These are phyloP conservation scores for Muntiacus muntjak DNA, from an alignment of 2,113 vertebrate species.

Conservation along the genomic window DNA sequence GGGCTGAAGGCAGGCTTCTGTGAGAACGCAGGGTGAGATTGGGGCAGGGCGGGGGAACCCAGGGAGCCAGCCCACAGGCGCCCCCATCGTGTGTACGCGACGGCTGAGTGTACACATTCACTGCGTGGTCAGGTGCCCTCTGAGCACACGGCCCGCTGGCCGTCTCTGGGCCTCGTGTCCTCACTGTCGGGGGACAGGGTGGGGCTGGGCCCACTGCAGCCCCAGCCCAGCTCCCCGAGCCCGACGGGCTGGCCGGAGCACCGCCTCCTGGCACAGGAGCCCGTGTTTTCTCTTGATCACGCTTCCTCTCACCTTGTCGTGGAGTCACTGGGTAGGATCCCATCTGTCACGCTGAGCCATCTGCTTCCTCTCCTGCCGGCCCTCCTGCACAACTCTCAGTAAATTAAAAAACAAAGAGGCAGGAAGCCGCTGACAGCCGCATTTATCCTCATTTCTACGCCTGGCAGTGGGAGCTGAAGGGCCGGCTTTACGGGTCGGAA, in stretches of 20 bases:
- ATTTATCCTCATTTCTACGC: conserved; percentile 57
- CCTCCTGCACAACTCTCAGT: conserved; percentile 61
- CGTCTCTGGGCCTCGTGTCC: not conserved
- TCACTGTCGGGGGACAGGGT: not conserved
- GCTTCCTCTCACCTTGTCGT: conserved; percentile 65
- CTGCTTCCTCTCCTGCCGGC: conserved; percentile 61
- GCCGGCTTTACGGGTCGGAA: not conserved
- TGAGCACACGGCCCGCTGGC: not conserved
- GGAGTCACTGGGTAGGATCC: conserved; percentile 48
- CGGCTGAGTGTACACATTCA: not conserved
- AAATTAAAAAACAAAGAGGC: conserved; percentile 66
- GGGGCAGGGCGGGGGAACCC: not conserved
- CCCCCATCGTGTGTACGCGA: too few relatives aligned
- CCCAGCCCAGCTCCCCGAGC: not conserved
- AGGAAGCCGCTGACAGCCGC: conserved; percentile 32
- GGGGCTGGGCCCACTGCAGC: not conserved
- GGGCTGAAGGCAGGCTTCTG: not conserved
- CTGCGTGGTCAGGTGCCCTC: not conserved
- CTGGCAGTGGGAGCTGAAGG: conserved; percentile 24
- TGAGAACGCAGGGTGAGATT: not conserved
- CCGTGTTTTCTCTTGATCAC: not conserved
- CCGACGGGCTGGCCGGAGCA: not conserved
- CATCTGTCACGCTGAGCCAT: conserved; percentile 64
- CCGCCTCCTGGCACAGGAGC: not conserved
- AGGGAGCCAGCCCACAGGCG: not conserved